Evolutionary conservation across 2,888 invertebrate genomes (phyloP), one percentile per base, ranked within the genome.

Genomic region (Cremastinae sp.): DNA sequence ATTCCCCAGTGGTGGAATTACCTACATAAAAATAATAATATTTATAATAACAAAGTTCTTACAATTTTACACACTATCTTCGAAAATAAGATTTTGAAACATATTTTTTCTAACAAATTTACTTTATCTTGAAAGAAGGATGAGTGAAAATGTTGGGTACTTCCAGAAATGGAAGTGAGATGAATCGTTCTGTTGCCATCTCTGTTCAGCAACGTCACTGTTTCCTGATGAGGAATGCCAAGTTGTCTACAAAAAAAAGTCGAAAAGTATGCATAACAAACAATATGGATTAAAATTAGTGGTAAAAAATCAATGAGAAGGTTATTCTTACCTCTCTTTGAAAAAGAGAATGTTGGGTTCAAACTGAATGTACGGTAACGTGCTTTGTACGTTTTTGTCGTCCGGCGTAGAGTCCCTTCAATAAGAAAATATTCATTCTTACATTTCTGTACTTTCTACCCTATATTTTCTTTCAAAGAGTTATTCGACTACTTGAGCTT

Each of bases 111-210:
- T n/a, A n/a, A n/a, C n/a, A 49, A 22, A 12, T 18, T 90, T 90
- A 98, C 97, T 94, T 97, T 97, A 86, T 97, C 94, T 87, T 97
- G 95, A 90, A 98, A 98, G 92, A 98, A 98, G 81, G 98, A 98
- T 86, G 98, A 97, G 90, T 98, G 97, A 92, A 98, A 98, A 91
- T 97, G 96, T 39, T 96, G 95, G 83, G 97, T 97, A 90, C 95
- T 96, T 85, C 98, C 98, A 81, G 97, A 97, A 88, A 98, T 97
- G 81, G 98, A 97, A 88, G 96, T 95, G 89, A 98, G 93, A 90
- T 97, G 96, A 87, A 98, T 93, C 86, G 95, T 97, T 87, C 94
- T 94, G 91, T 97, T 96, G 83, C 92, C 91, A 91, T 96, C 96
- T 85, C 93, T 93, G 92, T 98, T 98, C 90, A 95, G 94, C 83